A percentile compares a stretch with the other conserved stretches of the same genome.
phyloP scores from a whole-genome alignment of 2,888 invertebrate species.

The Ypsolopha sequella region DNA sequence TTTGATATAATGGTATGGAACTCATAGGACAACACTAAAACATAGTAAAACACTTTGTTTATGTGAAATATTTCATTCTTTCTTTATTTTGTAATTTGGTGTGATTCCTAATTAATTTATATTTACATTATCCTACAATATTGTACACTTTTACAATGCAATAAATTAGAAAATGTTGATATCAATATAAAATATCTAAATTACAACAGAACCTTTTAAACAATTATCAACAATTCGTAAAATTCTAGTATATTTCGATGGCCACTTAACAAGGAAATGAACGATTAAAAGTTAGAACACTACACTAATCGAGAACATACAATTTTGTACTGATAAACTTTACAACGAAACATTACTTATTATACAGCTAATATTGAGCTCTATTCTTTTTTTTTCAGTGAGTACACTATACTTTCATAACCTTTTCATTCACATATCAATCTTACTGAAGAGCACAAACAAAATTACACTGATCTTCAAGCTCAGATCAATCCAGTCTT shows the following conservation, averaged over 20 bases:
- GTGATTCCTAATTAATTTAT: conserved; percentile 1
- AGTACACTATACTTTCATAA: too few species aligned
- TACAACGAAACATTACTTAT: not conserved
- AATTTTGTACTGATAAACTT: not conserved
- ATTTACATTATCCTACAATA: conserved; percentile 2
- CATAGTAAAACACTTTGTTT: too few species aligned
- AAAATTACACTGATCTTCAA: not conserved
- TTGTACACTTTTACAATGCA: not conserved
- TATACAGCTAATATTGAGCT: not conserved
- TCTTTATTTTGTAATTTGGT: conserved; percentile 3
- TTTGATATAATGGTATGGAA: too few species aligned
- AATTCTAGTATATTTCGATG: not conserved
- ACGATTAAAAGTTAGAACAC: not conserved
- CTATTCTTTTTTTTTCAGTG: not conserved
- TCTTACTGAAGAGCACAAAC: not conserved
- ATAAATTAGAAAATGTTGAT: conserved; percentile 1
- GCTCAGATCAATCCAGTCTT: conserved; percentile 4
- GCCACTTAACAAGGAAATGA: not conserved
- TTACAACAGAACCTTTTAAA: conserved; percentile 1
- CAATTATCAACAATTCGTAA: not conserved
- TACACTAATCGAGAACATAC: too few species aligned
- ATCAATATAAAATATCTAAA: conserved; percentile 1
- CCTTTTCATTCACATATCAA: too few species aligned
- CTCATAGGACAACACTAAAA: too few species aligned
- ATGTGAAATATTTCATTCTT: not conserved